A percentile compares a stretch with the other conserved stretches of the same genome.
phyloP scores from a whole-genome alignment of 2,797 vertebrate species.

The Enteromius viviparus region DNA sequence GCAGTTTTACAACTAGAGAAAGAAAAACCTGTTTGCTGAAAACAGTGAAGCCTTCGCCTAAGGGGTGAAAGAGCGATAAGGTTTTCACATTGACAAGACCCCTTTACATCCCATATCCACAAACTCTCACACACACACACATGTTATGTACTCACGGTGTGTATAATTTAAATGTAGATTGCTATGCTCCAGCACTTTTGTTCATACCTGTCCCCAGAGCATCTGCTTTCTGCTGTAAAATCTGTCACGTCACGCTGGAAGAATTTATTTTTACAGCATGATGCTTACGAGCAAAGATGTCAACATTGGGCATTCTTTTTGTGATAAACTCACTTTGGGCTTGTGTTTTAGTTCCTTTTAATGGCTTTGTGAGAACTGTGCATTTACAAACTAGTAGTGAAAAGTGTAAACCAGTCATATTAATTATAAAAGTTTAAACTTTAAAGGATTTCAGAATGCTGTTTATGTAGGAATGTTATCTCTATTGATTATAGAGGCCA shows the following conservation, averaged over 20 bases:
- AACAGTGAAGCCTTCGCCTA: conserved; percentile 70
- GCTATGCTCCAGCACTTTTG: conserved; percentile 52
- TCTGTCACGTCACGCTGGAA: conserved; percentile 59
- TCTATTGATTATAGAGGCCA: conserved; percentile 73
- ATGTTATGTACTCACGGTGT: conserved; percentile 17
- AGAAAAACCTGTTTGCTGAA: conserved; percentile 72
- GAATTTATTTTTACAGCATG: conserved; percentile 56
- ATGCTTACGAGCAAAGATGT: conserved; percentile 56
- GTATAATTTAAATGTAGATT: conserved; percentile 58
- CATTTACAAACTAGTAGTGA: neutral
- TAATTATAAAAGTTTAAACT: conserved; percentile 42
- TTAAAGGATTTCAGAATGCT: conserved; percentile 78
- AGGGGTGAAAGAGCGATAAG: conserved; percentile 64
- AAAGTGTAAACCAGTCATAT: neutral
- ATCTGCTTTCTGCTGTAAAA: conserved; percentile 56
- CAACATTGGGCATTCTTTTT: conserved; percentile 30
- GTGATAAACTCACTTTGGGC: conserved; percentile 3
- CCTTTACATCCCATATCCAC: conserved; percentile 18
- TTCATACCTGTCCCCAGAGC: conserved; percentile 65
- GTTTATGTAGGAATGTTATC: conserved; percentile 81
- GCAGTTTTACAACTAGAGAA: conserved; percentile 64
- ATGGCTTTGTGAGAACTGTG: neutral
- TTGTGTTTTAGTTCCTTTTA: neutral
- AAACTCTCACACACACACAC: neutral
- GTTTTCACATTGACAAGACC: conserved; percentile 49